A percentile compares a stretch with the other conserved stretches of the same genome.
These are phyloP conservation scores for Callionymus lyra DNA, from an alignment of 2,113 vertebrate species.

Conservation along the genomic window DNA sequence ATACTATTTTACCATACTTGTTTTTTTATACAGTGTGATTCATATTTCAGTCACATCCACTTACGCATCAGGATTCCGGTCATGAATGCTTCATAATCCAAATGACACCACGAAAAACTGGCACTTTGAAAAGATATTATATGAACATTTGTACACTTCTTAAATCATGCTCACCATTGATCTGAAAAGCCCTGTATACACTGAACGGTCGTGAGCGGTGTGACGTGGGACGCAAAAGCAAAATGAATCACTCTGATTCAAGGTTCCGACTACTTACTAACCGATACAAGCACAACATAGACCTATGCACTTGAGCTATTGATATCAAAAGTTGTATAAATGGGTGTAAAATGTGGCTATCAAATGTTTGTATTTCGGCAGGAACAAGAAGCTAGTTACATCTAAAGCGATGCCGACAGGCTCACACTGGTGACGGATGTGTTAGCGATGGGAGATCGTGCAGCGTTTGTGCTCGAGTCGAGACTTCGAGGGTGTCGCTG, in stretches of 20 bases:
- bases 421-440: too few relatives aligned
- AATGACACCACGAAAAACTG: conserved; percentile 57
- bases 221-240: conserved; percentile 19
- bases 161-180: conserved; percentile 57
- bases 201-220: not conserved
- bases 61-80: too few relatives aligned
- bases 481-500: too few relatives aligned
- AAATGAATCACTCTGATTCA: conserved; percentile 8
- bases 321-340: too few relatives aligned
- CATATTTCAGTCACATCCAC: conserved; percentile 12
- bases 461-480: too few relatives aligned
- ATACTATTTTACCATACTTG: conserved; percentile 46
- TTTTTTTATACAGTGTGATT: conserved; percentile 49
- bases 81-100: conserved; percentile 47
- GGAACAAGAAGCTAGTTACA: too few relatives aligned
- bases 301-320: too few relatives aligned
- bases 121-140: conserved; percentile 65
- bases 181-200: conserved; percentile 9
- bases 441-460: not conserved
- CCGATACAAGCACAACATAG: too few relatives aligned
- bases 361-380: conserved; percentile 1
- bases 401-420: too few relatives aligned
- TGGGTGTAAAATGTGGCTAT: not conserved
- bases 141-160: conserved; percentile 67
- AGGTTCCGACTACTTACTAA: too few relatives aligned